phyloP scores from a whole-genome alignment of 2,888 invertebrate species.

The Auanema sp. region DNA sequence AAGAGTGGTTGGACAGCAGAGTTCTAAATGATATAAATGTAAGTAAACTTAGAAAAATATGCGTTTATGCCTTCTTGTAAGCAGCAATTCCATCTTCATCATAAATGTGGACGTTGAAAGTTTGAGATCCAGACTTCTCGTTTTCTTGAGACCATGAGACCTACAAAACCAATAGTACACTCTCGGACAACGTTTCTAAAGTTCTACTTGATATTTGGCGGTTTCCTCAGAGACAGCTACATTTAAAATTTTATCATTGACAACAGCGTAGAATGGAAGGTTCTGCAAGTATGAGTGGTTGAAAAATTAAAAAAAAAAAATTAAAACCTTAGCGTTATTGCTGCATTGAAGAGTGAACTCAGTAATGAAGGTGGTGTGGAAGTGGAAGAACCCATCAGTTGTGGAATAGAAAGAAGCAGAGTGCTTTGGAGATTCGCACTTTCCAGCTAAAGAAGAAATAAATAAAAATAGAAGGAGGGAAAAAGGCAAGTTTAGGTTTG shows the following conservation, averaged over 20 bases:
- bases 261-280: conserved; percentile 83
- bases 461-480: not conserved
- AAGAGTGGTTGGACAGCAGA: conserved; percentile 75
- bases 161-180: conserved; percentile 7
- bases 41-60: conserved; percentile 8
- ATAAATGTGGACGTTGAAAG: conserved; percentile 79
- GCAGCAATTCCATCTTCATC: conserved; percentile 90
- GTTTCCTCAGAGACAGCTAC: conserved; percentile 78
- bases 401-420: conserved; percentile 84
- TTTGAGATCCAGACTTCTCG: conserved; percentile 79
- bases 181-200: not conserved
- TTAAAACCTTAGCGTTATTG: conserved; percentile 67
- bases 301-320: not conserved
- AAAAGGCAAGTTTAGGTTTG: not conserved
- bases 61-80: conserved; percentile 73
- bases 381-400: conserved; percentile 86
- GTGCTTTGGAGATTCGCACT: conserved; percentile 66
- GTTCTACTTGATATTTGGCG: conserved; percentile 74
- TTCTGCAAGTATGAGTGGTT: conserved; percentile 63
- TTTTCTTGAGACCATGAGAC: conserved; percentile 91
- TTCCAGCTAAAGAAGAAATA: conserved; percentile 41
- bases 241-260: conserved; percentile 82
- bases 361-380: conserved; percentile 82
- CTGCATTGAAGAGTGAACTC: conserved; percentile 84
- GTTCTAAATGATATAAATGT: conserved; percentile 66